A percentile compares a stretch with the other conserved stretches of the same genome.
Evolutionary conservation across 2,888 invertebrate species (phyloP).

Genomic region (Pardosa pseudoannulata): DNA sequence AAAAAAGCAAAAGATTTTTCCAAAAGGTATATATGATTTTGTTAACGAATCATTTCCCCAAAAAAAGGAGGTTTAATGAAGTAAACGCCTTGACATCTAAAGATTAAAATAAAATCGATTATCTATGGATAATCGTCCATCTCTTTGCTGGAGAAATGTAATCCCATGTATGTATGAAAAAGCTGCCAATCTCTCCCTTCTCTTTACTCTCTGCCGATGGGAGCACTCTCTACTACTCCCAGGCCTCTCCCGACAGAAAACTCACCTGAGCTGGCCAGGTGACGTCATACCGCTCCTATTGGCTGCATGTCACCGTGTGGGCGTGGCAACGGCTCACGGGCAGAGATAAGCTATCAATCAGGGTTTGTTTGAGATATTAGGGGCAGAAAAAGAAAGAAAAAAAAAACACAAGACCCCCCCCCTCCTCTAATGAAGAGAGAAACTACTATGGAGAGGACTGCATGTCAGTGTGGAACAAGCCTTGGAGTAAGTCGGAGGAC

Average conservation of each 20-base stretch:
- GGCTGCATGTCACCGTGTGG: constrained; percentile 56
- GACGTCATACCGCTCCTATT: constrained; percentile 66
- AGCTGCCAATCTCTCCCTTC: not conserved
- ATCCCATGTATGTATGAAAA: too few species aligned
- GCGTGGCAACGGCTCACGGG: constrained; percentile 41
- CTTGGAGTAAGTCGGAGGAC: constrained; percentile 18
- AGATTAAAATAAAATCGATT: too few species aligned
- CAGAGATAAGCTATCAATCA: constrained; percentile 70
- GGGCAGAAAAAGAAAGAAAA: constrained; percentile 22
- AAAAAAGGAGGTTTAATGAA: too few species aligned
- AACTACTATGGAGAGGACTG: constrained; percentile 33
- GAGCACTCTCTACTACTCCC: constrained; percentile 8
- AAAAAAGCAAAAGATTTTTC: too few species aligned
- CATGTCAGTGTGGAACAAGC: constrained; percentile 52
- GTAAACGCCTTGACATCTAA: too few species aligned
- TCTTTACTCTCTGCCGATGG: constrained; percentile 16
- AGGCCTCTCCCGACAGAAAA: constrained; percentile 17
- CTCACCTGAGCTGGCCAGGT: constrained; percentile 32
- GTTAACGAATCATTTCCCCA: too few species aligned
- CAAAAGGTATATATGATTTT: too few species aligned
- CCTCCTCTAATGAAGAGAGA: constrained; percentile 9
- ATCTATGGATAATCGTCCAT: too few species aligned
- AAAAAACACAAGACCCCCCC: not conserved
- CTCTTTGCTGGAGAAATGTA: too few species aligned
- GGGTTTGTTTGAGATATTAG: constrained; percentile 64